These are phyloP conservation scores for Botrylloides violaceus DNA, from an alignment of 23 tunicate genomes.

Conservation along the genomic window DNA sequence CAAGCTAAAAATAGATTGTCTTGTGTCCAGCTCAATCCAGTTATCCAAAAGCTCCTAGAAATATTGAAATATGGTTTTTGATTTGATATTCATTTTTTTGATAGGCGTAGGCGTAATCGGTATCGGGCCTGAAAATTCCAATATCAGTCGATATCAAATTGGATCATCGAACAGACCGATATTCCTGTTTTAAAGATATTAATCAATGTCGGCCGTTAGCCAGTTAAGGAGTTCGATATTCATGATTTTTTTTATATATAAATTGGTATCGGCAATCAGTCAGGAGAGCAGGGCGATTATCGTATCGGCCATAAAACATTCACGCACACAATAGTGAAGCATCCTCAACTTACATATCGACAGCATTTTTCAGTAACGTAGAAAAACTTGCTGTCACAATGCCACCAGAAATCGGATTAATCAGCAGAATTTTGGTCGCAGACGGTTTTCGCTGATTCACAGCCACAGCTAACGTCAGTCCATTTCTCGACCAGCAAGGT, in stretches of 20 bases:
- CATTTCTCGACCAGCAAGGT: conserved; percentile 46
- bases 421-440: conserved; percentile 32
- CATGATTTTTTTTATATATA: too few species aligned
- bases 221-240: too few species aligned
- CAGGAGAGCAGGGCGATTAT: not conserved
- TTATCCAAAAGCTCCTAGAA: conserved; percentile 62
- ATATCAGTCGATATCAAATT: too few species aligned
- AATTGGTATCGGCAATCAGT: too few species aligned
- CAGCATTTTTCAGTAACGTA: conserved; percentile 4
- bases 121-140: too few species aligned
- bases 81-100: too few species aligned
- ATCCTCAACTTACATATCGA: conserved; percentile 1
- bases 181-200: too few species aligned
- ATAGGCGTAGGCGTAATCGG: too few species aligned
- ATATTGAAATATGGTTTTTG: too few species aligned
- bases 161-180: too few species aligned
- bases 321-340: not conserved
- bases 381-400: conserved; percentile 4
- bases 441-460: conserved; percentile 69
- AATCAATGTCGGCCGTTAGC: too few species aligned
- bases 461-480: conserved; percentile 42
- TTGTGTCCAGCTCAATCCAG: conserved; percentile 47
- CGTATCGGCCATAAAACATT: too few species aligned
- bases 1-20: conserved; percentile 68
- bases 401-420: conserved; percentile 16